Evolutionary conservation across 2,797 vertebrate species (phyloP), one percentile per base, ranked within the genome.

Genomic region (Sus cebifrons): DNA sequence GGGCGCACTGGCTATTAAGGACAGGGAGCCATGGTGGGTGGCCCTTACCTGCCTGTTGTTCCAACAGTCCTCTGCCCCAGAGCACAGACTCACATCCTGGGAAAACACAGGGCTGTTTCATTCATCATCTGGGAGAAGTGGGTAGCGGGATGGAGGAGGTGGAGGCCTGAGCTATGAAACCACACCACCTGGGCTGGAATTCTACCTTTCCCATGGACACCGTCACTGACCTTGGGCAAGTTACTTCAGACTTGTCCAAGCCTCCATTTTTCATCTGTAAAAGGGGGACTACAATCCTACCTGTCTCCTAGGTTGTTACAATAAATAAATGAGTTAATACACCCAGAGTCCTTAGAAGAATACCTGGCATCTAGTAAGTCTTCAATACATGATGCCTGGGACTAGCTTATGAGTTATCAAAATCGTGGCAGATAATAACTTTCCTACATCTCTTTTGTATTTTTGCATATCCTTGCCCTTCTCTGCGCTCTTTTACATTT

Each of bases 361-460:
- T 17, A 25, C 5, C 5, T 75, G 36, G 25, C n/a, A 54, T 52
- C 44, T 78, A 29, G 3, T 60, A 82, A 85, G 32, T 88, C 86
- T 54, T 96, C 32, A 10, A 3, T 62, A 70, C 29, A 64, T 44
- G 20, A 32, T 84, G 21, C 27, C 60, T 44, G 32, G 17, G 58
- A 56, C 49, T 83, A 60, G 44, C 83, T 65, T 86, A n/a, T 18
- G 49, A 78, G 23, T 89, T 79, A 93, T 67, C 75, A 73, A 60
- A 62, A 71, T 65, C 40, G 27, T 12, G 56, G 75, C 36, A 96
- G 81, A 74, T n/a, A 49, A 60, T 32, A 77, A 9, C 16, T 65
- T 84, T 64, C 21, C 13, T 82, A 36, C 74, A n/a, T 86, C 29
- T 12, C n/a, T 32, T 29, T 75, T 40, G 15, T 73, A 16, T 56